Evolutionary conservation across 2,888 invertebrate genomes (phyloP).

Genomic region (Brachyopa scutellaris): DNA sequence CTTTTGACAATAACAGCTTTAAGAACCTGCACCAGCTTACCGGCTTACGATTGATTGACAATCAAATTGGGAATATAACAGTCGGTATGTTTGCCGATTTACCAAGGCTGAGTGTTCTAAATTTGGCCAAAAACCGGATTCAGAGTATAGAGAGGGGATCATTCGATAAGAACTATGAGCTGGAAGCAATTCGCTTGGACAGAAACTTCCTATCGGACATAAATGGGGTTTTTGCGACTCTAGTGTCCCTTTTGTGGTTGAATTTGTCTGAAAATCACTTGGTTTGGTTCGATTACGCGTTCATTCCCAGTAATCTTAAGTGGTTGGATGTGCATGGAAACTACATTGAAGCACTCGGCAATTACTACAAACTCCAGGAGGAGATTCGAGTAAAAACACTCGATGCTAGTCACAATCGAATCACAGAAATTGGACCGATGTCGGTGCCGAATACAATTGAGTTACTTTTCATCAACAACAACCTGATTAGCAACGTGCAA

Average conservation of each 20-base stretch:
- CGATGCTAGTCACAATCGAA: slow-evolving; percentile 94
- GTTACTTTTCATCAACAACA: slow-evolving; percentile 93
- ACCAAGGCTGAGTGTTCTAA: slow-evolving; percentile 91
- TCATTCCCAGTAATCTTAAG: slow-evolving; percentile 93
- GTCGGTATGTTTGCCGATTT: slow-evolving; percentile 94
- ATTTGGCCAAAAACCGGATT: slow-evolving; percentile 94
- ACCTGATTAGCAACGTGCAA: slow-evolving; percentile 90
- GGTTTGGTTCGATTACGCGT: slow-evolving; percentile 96
- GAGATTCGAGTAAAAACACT: slow-evolving; percentile 92
- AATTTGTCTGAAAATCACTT: slow-evolving; percentile 95
- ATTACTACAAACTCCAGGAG: slow-evolving; percentile 93
- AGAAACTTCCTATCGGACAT: slow-evolving; percentile 94
- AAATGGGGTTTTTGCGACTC: slow-evolving; percentile 93
- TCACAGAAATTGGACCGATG: slow-evolving; percentile 90
- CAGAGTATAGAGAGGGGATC: slow-evolving; percentile 92
- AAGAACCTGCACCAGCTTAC: slow-evolving; percentile 93
- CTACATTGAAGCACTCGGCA: slow-evolving; percentile 92
- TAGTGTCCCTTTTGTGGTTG: slow-evolving; percentile 92
- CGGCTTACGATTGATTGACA: slow-evolving; percentile 93
- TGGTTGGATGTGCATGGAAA: slow-evolving; percentile 96
- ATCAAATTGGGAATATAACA: slow-evolving; percentile 92
- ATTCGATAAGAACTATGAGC: slow-evolving; percentile 90
- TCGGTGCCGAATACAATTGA: slow-evolving; percentile 94
- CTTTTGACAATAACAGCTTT: slow-evolving; percentile 91
- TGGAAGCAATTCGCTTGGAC: slow-evolving; percentile 94